These are phyloP conservation scores for Clarias batrachus DNA, from an alignment of 2,113 vertebrate genomes.

Conservation along the genomic window DNA sequence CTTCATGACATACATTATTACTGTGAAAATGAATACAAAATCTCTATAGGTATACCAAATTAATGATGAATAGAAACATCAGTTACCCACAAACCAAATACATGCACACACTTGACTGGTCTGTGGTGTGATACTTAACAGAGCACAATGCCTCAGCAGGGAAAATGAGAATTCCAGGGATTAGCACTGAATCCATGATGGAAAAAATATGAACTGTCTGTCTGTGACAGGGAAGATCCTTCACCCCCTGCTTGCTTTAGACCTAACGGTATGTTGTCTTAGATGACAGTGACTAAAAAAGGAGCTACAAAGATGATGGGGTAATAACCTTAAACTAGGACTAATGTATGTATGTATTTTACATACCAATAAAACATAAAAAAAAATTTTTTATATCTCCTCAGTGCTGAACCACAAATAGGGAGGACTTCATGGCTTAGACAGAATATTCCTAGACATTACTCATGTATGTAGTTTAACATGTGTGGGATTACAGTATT, in stretches of 20 bases:
- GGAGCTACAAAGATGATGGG: not conserved
- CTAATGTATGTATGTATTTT: not conserved
- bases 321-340: not conserved
- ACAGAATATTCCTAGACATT: constrained; percentile 6
- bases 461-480: constrained; percentile 18
- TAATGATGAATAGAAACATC: not conserved
- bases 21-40: not conserved
- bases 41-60: not conserved
- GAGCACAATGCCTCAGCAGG: constrained; percentile 40
- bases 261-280: not conserved
- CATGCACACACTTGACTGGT: constrained; percentile 4
- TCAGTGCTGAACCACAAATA: not conserved
- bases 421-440: not conserved
- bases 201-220: constrained; percentile 53
- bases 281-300: not conserved
- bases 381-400: not conserved
- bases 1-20: not conserved
- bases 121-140: constrained; percentile 43
- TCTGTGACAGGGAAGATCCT: constrained; percentile 40
- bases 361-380: not conserved
- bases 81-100: not conserved
- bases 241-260: constrained; percentile 14
- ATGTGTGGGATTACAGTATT: not conserved
- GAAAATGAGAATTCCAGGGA: constrained; percentile 55
- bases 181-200: constrained; percentile 46